Base-by-base conservation (phyloP, 2,888 invertebrate genomes). In the Escarpia spicata region DNA sequence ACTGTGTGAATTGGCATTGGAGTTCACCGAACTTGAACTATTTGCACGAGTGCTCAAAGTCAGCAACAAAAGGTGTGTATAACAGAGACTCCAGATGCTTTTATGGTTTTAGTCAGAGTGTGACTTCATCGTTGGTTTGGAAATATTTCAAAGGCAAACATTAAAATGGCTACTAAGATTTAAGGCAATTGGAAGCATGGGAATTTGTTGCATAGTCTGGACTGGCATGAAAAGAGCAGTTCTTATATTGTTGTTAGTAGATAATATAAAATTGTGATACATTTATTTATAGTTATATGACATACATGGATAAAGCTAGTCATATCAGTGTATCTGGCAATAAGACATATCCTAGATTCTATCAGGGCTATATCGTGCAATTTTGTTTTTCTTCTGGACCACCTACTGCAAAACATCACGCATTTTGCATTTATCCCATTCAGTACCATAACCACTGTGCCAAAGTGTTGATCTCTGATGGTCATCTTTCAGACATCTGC, bases 31-130 rank as follows among this genome's bases (percentile, higher is more conserved):
- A 95, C 96, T 98, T 95, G 97, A 97, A 93, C 97, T 97, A 92
- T 98, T 98, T 96, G 97, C 97, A 94, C 97, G 97, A 94, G 97
- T 98, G 96, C 97, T 98, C 94, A 97, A 97, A 95, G 97, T 98
- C 94, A 97, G 97, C 94, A 97, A 97, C 94, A 97, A 97, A 94
- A 97, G 98, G 96, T 96, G 26, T 4, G 75, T 26, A 26, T 26
- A 26, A 6, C 75, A 75, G 75, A 26, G 19, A 75, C 75, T 12
- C 12, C 4, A 26, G 4, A 15, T 19, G 2, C 26, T 60, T 60
- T 60, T 19, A 19, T 60, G 60, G 15, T 75, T n/a, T 75, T 19
- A 19, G n/a, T 15, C n/a, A 6, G 3, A 12, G 4, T 75, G 26
- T 75, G 3, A 75, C 75, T 75, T 75, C 26, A 26, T 75, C 15